Base-by-base conservation (phyloP, 1,140 invertebrate species). In the Paramacrobiotus metropolitanus region DNA sequence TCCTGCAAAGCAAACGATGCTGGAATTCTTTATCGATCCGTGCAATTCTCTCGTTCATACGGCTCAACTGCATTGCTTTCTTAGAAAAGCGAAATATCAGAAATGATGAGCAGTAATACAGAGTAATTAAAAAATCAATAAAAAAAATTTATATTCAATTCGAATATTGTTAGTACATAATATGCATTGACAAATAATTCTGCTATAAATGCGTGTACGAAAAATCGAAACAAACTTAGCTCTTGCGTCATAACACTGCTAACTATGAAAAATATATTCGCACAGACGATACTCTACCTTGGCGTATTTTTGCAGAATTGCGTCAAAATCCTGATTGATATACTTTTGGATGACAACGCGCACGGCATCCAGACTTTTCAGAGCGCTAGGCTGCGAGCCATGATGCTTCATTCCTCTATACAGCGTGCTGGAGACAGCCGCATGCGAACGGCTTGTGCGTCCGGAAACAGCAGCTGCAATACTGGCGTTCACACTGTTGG, bases 251-350 rank as follows among this genome's bases (percentile, higher is more conserved):
- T n/a, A n/a, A n/a, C n/a, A n/a, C n/a, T n/a, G n/a, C n/a, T n/a
- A n/a, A n/a, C n/a, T n/a, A n/a, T n/a, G n/a, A n/a, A n/a, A n/a
- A n/a, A n/a, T n/a, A n/a, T n/a, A n/a, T n/a, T n/a, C n/a, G n/a
- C n/a, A n/a, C n/a, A n/a, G n/a, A n/a, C 34, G 9, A 15, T 40
- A 9, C 48, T 74, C 72, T 71, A 83, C 82, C 68, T 84, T 81
- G 45, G 84, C 72, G 74, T 84, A 85, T 68, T 81, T 82, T 66
- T 81, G 80, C 29, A 85, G 79, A 29, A 85, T 78, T 70, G 77
- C 76, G 72, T 84, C 80, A 64, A 86, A 82, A 70, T 86, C 84
- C 68, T 82, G 80, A 66, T 85, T 85, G 29, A 86, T 82, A 61
- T 77, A 77, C 64, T 77, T 78, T 71, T 86, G 84, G 65, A 86